Evolutionary conservation across 2,797 vertebrate species (phyloP).

Genomic region (Gymnothorax reevesii): DNA sequence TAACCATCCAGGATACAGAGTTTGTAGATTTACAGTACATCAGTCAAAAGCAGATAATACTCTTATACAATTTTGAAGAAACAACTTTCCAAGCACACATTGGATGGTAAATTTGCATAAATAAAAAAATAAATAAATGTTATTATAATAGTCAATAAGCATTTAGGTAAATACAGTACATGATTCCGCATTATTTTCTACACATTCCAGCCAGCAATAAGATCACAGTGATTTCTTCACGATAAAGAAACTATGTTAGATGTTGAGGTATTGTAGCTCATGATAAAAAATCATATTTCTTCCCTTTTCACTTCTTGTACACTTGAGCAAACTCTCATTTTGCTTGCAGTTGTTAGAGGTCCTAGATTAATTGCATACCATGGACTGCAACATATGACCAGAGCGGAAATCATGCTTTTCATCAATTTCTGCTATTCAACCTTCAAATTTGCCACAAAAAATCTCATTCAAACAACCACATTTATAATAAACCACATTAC

Average conservation of each 20-base stretch:
- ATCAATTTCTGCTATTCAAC: not conserved
- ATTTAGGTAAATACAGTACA: not conserved
- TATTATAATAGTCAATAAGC: not conserved
- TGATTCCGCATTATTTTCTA: not conserved
- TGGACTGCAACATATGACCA: not conserved
- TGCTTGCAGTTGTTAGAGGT: not conserved
- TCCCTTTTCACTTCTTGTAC: not conserved
- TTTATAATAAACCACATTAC: not conserved
- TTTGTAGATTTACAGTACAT: not conserved
- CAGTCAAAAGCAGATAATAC: not conserved
- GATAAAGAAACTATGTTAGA: not conserved
- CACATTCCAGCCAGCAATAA: not conserved
- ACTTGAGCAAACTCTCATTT: not conserved
- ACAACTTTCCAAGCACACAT: not conserved
- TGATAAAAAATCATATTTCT: not conserved
- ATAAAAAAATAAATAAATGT: not conserved
- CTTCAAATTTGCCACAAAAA: not conserved
- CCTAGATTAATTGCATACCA: not conserved
- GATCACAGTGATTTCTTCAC: not conserved
- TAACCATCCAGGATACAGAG: not conserved
- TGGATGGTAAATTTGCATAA: not conserved
- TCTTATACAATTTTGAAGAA: not conserved
- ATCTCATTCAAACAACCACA: not conserved
- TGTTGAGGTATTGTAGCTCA: not conserved
- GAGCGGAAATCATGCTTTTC: not conserved